Conservation (phyloP, 2,888 invertebrate genomes). For the Parnassius orleans region DNA sequence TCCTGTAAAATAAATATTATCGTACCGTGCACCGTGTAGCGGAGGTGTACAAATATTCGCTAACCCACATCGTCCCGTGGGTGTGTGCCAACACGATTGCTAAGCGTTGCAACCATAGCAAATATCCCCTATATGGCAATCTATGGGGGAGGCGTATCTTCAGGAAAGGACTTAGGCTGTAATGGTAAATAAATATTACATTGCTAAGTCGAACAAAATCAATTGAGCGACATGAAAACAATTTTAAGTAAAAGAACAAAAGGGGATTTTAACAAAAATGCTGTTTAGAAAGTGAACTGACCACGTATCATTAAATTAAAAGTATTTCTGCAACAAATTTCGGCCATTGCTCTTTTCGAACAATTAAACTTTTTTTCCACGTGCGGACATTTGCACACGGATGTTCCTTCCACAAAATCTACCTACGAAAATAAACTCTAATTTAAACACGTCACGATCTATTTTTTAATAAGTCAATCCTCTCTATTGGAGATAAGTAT, state of each 20-base stretch:
- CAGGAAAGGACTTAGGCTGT: too few species aligned
- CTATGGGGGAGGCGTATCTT: too few species aligned
- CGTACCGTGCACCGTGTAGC: too few species aligned
- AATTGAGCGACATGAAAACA: too few species aligned
- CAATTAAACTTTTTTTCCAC: constrained; percentile 17
- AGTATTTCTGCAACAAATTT: constrained; percentile 10
- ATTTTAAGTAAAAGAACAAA: neutral
- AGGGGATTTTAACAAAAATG: neutral
- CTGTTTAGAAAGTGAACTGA: constrained; percentile 10
- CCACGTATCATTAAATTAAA: constrained; percentile 5
- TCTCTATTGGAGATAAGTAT: neutral
- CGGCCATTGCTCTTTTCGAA: constrained; percentile 14
- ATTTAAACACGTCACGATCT: neutral
- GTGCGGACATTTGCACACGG: constrained; percentile 18
- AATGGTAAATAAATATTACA: too few species aligned
- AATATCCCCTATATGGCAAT: too few species aligned
- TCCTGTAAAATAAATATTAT: too few species aligned
- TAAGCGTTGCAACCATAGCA: too few species aligned
- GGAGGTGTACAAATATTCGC: too few species aligned
- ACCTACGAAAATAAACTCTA: neutral
- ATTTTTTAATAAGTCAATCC: neutral
- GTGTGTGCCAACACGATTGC: too few species aligned
- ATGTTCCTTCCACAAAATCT: neutral
- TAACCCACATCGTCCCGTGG: too few species aligned
- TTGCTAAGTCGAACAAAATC: too few species aligned